phyloP scores from a whole-genome alignment of 2,888 invertebrate species.

The Drosophila affinis region DNA sequence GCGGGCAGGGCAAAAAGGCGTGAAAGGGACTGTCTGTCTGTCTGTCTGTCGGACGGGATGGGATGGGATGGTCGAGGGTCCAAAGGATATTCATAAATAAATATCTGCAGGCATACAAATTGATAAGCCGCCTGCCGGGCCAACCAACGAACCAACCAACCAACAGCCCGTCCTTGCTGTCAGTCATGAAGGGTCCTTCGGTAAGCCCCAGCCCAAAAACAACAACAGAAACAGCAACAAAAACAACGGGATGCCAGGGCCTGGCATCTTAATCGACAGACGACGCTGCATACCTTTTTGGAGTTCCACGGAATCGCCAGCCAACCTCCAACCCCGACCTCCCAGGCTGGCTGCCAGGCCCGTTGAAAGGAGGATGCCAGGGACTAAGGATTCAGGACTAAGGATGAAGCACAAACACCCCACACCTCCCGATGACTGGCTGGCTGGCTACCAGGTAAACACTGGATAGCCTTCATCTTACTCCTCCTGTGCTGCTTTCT shows the following conservation, averaged over 20 bases:
- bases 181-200: slow-evolving; percentile 54
- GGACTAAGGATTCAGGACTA: slow-evolving; percentile 10
- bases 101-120: slow-evolving; percentile 78
- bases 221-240: slow-evolving; percentile 24
- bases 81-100: slow-evolving; percentile 77
- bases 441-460: slow-evolving; percentile 67
- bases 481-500: slow-evolving; percentile 1
- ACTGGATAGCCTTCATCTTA: slow-evolving; percentile 45
- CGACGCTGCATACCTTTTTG: slow-evolving; percentile 65
- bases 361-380: slow-evolving; percentile 8
- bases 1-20: slow-evolving; percentile 43
- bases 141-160: too few relatives aligned
- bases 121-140: slow-evolving; percentile 67
- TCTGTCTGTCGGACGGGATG: background rate
- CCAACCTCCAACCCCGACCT: slow-evolving; percentile 16
- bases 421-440: slow-evolving; percentile 19
- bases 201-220: slow-evolving; percentile 41
- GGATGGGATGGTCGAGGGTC: slow-evolving; percentile 40
- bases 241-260: slow-evolving; percentile 19
- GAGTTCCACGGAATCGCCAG: slow-evolving; percentile 55
- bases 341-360: background rate
- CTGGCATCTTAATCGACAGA: slow-evolving; percentile 75
- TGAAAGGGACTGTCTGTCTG: slow-evolving; percentile 27
- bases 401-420: slow-evolving; percentile 47
- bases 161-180: slow-evolving; percentile 36